Evolutionary conservation across 2,797 vertebrate species (phyloP).

Genomic region (Passerculus sandwichensis): DNA sequence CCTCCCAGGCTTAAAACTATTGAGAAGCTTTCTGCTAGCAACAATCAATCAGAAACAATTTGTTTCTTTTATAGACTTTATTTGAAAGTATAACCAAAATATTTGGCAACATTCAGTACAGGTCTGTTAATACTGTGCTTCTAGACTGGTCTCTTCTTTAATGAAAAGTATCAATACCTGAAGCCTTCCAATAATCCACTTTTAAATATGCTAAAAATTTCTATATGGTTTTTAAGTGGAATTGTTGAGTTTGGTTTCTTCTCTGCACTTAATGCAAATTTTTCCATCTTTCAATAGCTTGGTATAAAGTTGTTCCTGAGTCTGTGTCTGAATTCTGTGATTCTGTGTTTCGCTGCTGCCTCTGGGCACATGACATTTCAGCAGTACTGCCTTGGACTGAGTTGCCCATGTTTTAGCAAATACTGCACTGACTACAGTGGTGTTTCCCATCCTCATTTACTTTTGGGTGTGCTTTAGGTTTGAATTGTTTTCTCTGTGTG

Average conservation of each 20-base stretch:
- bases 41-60: not conserved
- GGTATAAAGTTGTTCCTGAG: not conserved
- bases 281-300: not conserved
- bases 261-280: conserved; percentile 19
- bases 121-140: conserved; percentile 7
- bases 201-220: not conserved
- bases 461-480: not conserved
- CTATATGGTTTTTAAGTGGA: not conserved
- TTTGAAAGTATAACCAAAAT: conserved; percentile 36
- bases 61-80: conserved; percentile 2
- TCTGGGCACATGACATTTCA: not conserved
- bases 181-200: conserved; percentile 1
- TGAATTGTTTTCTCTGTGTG: not conserved
- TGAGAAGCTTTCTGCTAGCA: conserved; percentile 1
- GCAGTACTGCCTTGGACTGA: not conserved
- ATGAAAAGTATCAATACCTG: not conserved
- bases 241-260: not conserved
- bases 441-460: not conserved
- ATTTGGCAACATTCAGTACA: not conserved
- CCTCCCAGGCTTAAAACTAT: not conserved
- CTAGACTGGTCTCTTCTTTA: not conserved
- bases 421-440: not conserved
- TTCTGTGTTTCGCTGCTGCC: not conserved
- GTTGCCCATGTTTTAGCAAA: not conserved
- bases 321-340: not conserved